phyloP scores from a whole-genome alignment of 2,797 vertebrate species.

The Vultur gryphus region DNA sequence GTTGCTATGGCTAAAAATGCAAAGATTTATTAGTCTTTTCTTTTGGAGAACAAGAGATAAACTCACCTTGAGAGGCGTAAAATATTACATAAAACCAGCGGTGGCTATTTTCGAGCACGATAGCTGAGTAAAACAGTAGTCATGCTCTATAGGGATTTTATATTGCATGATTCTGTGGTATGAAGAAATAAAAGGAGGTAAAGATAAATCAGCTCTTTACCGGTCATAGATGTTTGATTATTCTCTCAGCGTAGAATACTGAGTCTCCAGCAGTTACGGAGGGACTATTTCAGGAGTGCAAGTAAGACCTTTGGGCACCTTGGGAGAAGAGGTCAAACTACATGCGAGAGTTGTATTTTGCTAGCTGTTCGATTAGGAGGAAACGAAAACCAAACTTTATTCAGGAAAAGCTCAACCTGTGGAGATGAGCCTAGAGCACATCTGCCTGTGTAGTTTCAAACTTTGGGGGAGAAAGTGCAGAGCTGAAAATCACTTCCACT shows the following conservation, averaged over 20 bases:
- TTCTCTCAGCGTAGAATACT: not conserved
- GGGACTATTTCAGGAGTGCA: not conserved
- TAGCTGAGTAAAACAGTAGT: not conserved
- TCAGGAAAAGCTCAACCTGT: not conserved
- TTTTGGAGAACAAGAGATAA: not conserved
- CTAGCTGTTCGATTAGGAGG: not conserved
- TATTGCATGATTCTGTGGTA: fast-evolving
- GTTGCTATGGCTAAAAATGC: not conserved
- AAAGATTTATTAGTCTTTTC: not conserved
- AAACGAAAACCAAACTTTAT: not conserved
- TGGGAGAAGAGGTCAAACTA: not conserved
- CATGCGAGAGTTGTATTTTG: not conserved
- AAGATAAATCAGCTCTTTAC: not conserved
- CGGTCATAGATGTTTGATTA: not conserved
- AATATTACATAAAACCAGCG: not conserved
- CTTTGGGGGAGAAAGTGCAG: not conserved
- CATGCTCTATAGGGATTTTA: fast-evolving
- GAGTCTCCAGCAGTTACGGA: not conserved
- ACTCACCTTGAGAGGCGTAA: not conserved
- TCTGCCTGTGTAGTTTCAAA: not conserved
- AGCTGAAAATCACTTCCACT: not conserved
- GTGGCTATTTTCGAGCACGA: not conserved
- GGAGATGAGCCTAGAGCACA: not conserved
- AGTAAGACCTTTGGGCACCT: not conserved
- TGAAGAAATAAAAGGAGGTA: not conserved